Base-by-base conservation (phyloP, 2,113 vertebrate species). In the Neolamprologus sp. region DNA sequence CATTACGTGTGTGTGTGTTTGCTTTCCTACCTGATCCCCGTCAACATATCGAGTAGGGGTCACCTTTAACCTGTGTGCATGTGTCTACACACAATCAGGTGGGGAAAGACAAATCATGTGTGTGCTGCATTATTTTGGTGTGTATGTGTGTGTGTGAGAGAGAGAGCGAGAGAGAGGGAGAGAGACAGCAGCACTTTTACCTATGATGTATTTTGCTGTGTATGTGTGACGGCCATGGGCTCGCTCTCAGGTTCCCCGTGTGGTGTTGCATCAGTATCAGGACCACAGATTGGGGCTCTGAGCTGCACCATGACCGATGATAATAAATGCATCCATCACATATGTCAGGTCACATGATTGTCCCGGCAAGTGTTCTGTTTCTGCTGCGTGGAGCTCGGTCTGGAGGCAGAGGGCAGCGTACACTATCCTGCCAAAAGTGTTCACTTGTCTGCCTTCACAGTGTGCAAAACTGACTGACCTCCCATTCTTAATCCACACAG, bases 51-150 rank as follows among this genome's bases (percentile, higher is more conserved):
- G 7, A 80, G 28, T 83, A 91, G 85, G 92, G 92, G 91, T 94
- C 90, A 94, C 90, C 87, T 90, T 91, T 88, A 87, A 88, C 84
- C 82, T 7, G 81, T 58, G 37, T 80, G 23, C 31, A 14, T 81
- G 80, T 78, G 35, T 5, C 75, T 65, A 37, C 78, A 80, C 51
- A 81, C 51, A 26, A 40, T 37, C 79, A 81, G 79, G n/a, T 81
- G 51, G 51, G 23, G 6, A 78, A 78, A 49, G 42, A 78, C 21
- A 60, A 33, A 78, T 78, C 23, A 75, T 45, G 23, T 78, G 71
- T 28, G 16, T 78, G 42, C 42, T 49, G 71, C 21, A 28, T 73
- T 45, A 73, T 45, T 73, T 17, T 73, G 21, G 21, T 10, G 21
- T 21, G 63, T 68, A 17, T 65, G 9, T 63, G 3, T 65, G 58